Conservation (phyloP, 1,140 invertebrate species). For the Tetranychus urticae region DNA sequence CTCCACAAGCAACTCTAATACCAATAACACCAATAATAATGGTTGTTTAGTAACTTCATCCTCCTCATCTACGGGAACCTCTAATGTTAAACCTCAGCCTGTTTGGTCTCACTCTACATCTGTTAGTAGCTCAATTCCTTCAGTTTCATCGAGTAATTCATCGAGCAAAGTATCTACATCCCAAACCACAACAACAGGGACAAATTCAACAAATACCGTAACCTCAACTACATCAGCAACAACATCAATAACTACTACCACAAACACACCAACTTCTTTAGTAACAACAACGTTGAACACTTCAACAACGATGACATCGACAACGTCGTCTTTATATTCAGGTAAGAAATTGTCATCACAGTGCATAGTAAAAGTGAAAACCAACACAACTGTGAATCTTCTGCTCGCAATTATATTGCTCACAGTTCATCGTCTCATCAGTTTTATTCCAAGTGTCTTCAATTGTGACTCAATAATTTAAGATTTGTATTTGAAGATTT, state of each 20-base stretch:
- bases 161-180: neutral
- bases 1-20: neutral
- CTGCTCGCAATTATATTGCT: too few species aligned
- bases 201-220: conserved; percentile 2
- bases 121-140: conserved; percentile 9
- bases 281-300: neutral
- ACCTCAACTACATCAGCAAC: conserved; percentile 3
- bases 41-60: neutral
- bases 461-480: too few species aligned
- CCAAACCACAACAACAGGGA: neutral
- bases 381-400: too few species aligned
- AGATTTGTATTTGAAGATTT: too few species aligned
- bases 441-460: too few species aligned
- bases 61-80: neutral
- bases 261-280: neutral
- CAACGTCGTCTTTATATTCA: neutral
- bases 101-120: conserved; percentile 1
- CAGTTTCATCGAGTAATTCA: neutral
- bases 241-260: neutral
- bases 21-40: neutral
- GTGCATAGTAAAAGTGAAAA: too few species aligned
- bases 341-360: too few species aligned
- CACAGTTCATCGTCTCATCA: too few species aligned
- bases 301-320: neutral
- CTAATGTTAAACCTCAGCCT: neutral